Conservation (phyloP, 1,140 invertebrate genomes). For the Bombus consobrinus region DNA sequence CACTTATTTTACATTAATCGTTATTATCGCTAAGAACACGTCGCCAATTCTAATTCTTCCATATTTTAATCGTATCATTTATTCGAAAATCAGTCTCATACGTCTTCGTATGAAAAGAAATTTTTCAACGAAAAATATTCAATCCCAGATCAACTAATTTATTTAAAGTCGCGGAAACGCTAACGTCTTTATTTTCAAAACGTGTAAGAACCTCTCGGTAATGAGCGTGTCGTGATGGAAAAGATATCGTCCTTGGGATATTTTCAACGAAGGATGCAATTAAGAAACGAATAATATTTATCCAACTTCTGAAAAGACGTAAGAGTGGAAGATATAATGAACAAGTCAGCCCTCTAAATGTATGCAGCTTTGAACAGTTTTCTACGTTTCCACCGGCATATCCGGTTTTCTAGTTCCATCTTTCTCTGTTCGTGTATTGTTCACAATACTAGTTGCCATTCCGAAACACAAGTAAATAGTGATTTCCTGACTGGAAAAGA, state of each 20-base stretch:
- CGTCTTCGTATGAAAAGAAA: background rate
- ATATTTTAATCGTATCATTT: background rate
- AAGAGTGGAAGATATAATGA: background rate
- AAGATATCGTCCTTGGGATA: background rate
- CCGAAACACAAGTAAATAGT: conserved; percentile 39
- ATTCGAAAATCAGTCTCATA: background rate
- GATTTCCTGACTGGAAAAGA: conserved; percentile 51
- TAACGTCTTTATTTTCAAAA: background rate
- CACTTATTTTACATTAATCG: too few relatives aligned
- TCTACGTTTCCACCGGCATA: conserved; percentile 48
- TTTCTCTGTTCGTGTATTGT: background rate
- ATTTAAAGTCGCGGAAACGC: background rate
- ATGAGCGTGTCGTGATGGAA: background rate
- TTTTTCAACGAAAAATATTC: too few relatives aligned
- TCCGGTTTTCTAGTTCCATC: conserved; percentile 17
- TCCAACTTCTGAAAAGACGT: background rate
- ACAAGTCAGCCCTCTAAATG: background rate
- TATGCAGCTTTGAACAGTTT: conserved; percentile 3
- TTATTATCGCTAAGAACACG: too few relatives aligned
- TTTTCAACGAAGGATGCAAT: background rate
- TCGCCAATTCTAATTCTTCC: too few relatives aligned
- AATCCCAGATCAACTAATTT: background rate
- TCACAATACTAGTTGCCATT: background rate
- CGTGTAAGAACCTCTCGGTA: background rate
- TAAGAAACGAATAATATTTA: conserved; percentile 10